Evolutionary conservation across 2,888 invertebrate species (phyloP).

Genomic region (Chrysolina oricalcia): DNA sequence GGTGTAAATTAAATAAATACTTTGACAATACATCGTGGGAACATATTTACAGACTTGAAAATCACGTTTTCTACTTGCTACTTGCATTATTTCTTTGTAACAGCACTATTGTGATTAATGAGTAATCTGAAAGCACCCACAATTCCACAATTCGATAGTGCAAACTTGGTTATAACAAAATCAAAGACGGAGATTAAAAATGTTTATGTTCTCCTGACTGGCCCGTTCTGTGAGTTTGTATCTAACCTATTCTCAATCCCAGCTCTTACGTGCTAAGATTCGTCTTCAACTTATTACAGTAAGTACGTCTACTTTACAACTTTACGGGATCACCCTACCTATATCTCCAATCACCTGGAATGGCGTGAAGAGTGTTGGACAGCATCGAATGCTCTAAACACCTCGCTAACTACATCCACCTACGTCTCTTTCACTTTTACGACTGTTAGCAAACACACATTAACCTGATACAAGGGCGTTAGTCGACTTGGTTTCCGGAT

Average conservation of each 20-base stretch:
- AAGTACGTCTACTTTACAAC: slow-evolving; percentile 47
- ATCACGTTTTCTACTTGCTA: too few relatives aligned
- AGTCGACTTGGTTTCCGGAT: slow-evolving; percentile 1
- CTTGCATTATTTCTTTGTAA: too few relatives aligned
- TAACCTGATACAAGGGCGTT: slow-evolving; percentile 35
- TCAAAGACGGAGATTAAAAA: too few relatives aligned
- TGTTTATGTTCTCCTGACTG: too few relatives aligned
- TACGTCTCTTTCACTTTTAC: slow-evolving; percentile 43
- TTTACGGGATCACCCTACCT: slow-evolving; percentile 30
- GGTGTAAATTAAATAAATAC: too few relatives aligned
- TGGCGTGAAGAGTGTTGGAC: slow-evolving; percentile 41
- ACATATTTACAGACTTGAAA: too few relatives aligned
- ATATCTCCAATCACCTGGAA: slow-evolving; percentile 46
- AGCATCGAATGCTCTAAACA: slow-evolving; percentile 41
- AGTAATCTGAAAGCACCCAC: too few relatives aligned
- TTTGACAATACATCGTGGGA: too few relatives aligned
- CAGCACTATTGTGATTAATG: too few relatives aligned
- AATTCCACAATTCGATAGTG: too few relatives aligned
- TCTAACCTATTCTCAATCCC: neutral
- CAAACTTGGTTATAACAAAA: too few relatives aligned
- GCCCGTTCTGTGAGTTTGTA: too few relatives aligned
- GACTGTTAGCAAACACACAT: slow-evolving; percentile 48
- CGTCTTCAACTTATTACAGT: slow-evolving; percentile 32
- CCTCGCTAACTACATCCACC: slow-evolving; percentile 42
- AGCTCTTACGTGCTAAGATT: slow-evolving; percentile 15